Base-by-base conservation (phyloP, 2,113 vertebrate species). In the Alligator sinensis region DNA sequence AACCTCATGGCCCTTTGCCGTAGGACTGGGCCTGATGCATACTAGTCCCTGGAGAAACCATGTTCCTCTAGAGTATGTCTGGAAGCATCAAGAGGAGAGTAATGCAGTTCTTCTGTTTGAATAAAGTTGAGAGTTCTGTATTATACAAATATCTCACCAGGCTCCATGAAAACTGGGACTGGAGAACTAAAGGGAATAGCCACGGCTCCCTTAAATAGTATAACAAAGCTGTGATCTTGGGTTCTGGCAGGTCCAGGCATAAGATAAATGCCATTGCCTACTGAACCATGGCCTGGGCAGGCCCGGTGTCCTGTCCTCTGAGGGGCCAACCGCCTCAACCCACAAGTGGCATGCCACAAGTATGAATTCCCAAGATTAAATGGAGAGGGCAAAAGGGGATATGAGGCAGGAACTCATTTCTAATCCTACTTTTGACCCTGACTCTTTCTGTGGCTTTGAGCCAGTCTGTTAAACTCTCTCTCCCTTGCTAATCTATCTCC, bases 221-320 rank as follows among this genome's bases (percentile, higher is more conserved):
- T 38, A 92, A 63, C 16, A 83, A 95, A 97, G 93, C 78, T 78
- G 90, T 91, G 90, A 30, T 95, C 80, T 79, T 90, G 87, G 87
- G 95, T 96, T 92, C 86, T 89, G 95, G 95, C 97, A 97, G 96
- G 96, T 96, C 96, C 84, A 78, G 97, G 92, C 97, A 97, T 70
- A 96, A 93, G 80, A 47, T 24, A 75, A 93, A 86, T 47, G 4
- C 89, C 95, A 93, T 85, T 47, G 4, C 89, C 95, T 70, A 60
- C 8, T 91, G 90, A 79, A 84, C 92, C 89, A 77, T 0, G 66
- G 93, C 75, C 82, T 90, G 79, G 91, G 93, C 95, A 95, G 87
- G 81, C 1, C 95, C 96, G 92, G 96, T 95, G 96, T 88, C 95
- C n/a, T 16, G 87, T 87, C 86, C 95, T 93, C 94, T 85, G 72